These are phyloP conservation scores for Neuroterus valhalla DNA, from an alignment of 1,140 invertebrate genomes.

Conservation along the genomic window DNA sequence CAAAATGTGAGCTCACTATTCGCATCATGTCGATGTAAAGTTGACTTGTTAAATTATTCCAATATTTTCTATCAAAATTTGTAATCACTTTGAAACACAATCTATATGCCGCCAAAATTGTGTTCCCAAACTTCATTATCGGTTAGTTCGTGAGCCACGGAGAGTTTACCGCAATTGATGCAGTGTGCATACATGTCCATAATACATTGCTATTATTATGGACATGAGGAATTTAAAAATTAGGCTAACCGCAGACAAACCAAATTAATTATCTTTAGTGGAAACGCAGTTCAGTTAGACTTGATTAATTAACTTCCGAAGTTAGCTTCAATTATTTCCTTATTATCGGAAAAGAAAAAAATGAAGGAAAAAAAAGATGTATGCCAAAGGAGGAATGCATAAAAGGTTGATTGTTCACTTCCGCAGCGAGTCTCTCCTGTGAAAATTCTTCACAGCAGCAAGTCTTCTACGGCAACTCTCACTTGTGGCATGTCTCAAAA, in stretches of 20 bases:
- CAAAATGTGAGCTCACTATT: too few relatives aligned
- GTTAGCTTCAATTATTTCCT: too few relatives aligned
- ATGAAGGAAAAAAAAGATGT: too few relatives aligned
- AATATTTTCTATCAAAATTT: neutral
- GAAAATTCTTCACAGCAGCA: too few relatives aligned
- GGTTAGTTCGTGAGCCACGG: conserved; percentile 5
- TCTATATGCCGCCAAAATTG: conserved; percentile 33
- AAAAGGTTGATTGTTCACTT: too few relatives aligned
- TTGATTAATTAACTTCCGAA: neutral
- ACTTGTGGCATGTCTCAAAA: too few relatives aligned
- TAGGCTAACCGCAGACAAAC: conserved; percentile 37
- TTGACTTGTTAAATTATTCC: too few relatives aligned
- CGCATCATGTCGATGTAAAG: too few relatives aligned
- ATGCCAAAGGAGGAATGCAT: too few relatives aligned
- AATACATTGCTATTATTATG: neutral
- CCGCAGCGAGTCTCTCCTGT: too few relatives aligned
- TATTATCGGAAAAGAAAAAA: too few relatives aligned
- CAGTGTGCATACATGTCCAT: conserved; percentile 1
- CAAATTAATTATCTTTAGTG: conserved; percentile 16
- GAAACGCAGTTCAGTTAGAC: neutral
- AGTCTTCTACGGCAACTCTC: too few relatives aligned
- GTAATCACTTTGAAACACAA: neutral
- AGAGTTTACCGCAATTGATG: conserved; percentile 9
- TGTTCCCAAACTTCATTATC: conserved; percentile 38
- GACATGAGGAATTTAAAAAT: conserved; percentile 34